These are phyloP conservation scores for Sebastes kiyomatsui DNA, from an alignment of 2,797 vertebrate species.

Conservation along the genomic window DNA sequence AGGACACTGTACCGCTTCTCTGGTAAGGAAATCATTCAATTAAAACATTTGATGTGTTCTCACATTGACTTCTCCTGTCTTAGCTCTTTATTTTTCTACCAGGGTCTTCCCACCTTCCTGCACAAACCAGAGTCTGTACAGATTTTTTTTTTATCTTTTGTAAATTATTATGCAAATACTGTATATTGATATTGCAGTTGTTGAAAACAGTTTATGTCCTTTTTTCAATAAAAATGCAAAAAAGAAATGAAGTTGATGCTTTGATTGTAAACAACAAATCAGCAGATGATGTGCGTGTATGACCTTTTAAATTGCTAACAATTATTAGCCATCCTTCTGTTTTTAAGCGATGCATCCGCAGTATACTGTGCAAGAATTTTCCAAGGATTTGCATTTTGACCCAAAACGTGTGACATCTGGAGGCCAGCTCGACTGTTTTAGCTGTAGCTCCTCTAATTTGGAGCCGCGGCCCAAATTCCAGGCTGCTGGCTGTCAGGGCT, in stretches of 20 bases:
- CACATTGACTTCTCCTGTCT: slow-evolving; percentile 66
- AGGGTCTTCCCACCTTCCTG: slow-evolving; percentile 90
- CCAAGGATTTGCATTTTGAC: slow-evolving; percentile 38
- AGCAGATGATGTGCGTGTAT: neutral
- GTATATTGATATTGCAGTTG: slow-evolving; percentile 74
- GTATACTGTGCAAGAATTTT: slow-evolving; percentile 1
- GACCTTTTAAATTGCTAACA: neutral
- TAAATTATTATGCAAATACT: slow-evolving; percentile 84
- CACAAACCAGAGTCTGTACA: slow-evolving; percentile 93
- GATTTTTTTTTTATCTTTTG: slow-evolving; percentile 83
- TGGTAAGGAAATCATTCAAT: slow-evolving; percentile 24
- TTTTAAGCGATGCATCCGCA: neutral
- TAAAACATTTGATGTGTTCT: slow-evolving; percentile 51
- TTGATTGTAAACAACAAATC: slow-evolving; percentile 30
- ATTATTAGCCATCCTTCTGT: neutral
- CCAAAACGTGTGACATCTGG: slow-evolving; percentile 45
- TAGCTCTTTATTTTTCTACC: slow-evolving; percentile 89
- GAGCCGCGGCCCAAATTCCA: slow-evolving; percentile 64
- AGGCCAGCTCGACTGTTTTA: slow-evolving; percentile 26
- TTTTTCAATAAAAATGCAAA: slow-evolving; percentile 91
- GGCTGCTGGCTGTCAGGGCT: slow-evolving; percentile 51
- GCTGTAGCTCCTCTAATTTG: slow-evolving; percentile 42
- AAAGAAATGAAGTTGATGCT: slow-evolving; percentile 31
- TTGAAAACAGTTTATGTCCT: slow-evolving; percentile 82
- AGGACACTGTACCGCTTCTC: slow-evolving; percentile 33